Conservation (phyloP, 2,797 vertebrate species). For the Anas georgica region DNA sequence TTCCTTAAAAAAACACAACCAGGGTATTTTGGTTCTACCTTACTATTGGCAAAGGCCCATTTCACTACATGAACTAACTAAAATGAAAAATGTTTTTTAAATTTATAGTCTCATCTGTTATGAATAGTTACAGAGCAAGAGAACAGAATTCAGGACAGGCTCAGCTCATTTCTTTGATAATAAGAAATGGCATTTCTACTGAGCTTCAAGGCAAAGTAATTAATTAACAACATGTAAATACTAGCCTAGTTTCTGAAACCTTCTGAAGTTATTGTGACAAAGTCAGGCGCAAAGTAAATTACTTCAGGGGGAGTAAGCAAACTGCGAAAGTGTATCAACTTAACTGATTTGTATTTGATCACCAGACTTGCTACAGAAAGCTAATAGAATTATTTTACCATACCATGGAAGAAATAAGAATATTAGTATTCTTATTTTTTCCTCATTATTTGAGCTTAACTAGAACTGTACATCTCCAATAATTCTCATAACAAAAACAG, state of each 20-base stretch:
- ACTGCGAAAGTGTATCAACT: neutral
- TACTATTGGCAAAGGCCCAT: neutral
- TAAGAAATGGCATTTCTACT: neutral
- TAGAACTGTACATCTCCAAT: neutral
- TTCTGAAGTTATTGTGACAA: constrained; percentile 21
- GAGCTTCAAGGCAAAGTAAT: constrained; percentile 21
- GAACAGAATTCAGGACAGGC: neutral
- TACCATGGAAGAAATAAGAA: neutral
- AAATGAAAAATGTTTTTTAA: neutral
- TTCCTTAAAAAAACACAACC: constrained; percentile 11
- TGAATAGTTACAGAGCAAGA: neutral
- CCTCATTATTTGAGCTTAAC: neutral
- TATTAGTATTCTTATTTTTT: neutral
- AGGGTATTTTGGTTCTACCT: neutral
- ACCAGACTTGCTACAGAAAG: neutral
- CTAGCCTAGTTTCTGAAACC: neutral
- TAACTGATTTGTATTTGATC: neutral
- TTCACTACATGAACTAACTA: neutral
- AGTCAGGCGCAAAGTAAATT: neutral
- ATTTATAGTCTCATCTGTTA: neutral
- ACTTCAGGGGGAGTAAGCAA: neutral
- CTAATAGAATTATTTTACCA: neutral
- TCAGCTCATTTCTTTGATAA: neutral
- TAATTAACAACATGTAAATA: constrained; percentile 19
- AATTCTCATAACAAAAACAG: neutral